Percentiles rank a stretch among this genome's conserved stretches.
Evolutionary conservation across 1,140 invertebrate species (phyloP).

Genomic region (Leptinotarsa undecemlineata): DNA sequence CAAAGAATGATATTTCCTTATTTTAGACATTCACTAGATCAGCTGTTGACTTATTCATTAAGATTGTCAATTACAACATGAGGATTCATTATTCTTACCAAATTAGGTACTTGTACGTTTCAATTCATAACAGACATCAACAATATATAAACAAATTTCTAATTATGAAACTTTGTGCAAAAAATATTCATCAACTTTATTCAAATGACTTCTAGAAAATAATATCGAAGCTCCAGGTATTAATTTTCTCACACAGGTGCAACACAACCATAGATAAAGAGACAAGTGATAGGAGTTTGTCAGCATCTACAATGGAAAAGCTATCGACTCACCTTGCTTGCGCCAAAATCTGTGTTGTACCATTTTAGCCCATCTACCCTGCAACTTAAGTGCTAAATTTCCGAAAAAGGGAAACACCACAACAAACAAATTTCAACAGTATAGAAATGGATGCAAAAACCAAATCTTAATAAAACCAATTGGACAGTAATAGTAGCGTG

Average conservation of each 20-base stretch:
- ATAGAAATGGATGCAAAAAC: constrained; percentile 22
- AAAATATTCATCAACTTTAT: too few species aligned
- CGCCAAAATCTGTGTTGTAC: constrained; percentile 27
- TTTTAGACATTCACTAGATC: too few species aligned
- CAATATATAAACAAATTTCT: too few species aligned
- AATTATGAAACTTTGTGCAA: too few species aligned
- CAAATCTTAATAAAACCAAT: constrained; percentile 20
- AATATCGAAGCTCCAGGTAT: too few species aligned
- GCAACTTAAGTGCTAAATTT: constrained; percentile 23
- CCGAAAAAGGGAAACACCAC: neutral
- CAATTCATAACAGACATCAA: too few species aligned
- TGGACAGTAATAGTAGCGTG: constrained; percentile 32
- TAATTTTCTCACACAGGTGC: neutral
- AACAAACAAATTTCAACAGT: constrained; percentile 11
- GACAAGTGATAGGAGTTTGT: constrained; percentile 4
- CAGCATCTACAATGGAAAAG: constrained; percentile 5
- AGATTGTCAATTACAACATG: too few species aligned
- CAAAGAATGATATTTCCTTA: too few species aligned
- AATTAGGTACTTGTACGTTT: too few species aligned
- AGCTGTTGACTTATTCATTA: too few species aligned
- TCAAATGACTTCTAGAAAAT: too few species aligned
- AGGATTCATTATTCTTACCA: too few species aligned
- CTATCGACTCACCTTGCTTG: constrained; percentile 22
- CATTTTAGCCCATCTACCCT: constrained; percentile 24
- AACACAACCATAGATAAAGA: neutral